phyloP scores from a whole-genome alignment of 2,113 vertebrate genomes.

The Scophthalmus maximus region DNA sequence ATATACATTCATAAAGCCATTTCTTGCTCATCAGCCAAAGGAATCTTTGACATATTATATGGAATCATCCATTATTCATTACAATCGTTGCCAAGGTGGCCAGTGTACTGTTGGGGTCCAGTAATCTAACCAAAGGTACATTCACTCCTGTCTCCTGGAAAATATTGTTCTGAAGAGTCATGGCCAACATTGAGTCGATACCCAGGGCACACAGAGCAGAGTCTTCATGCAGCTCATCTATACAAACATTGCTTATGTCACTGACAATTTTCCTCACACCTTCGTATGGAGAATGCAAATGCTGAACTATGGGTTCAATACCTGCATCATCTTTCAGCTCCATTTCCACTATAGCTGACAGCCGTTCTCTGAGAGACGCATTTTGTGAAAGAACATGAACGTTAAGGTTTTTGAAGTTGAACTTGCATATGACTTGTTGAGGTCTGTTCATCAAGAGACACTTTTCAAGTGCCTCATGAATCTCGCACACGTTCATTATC shows the following conservation, averaged over 20 bases:
- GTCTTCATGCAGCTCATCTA: conserved; percentile 78
- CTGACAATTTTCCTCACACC: conserved; percentile 78
- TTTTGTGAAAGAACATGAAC: conserved; percentile 77
- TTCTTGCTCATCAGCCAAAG: background rate
- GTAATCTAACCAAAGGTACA: conserved; percentile 83
- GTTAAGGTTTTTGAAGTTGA: conserved; percentile 81
- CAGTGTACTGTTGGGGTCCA: conserved; percentile 85
- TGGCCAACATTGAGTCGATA: conserved; percentile 88
- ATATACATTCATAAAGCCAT: too few relatives aligned
- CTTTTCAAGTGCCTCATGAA: conserved; percentile 82
- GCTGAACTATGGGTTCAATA: conserved; percentile 12
- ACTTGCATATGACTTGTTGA: conserved; percentile 84
- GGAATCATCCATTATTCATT: conserved; percentile 53
- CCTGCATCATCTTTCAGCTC: conserved; percentile 58
- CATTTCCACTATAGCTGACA: conserved; percentile 73
- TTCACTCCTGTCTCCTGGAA: conserved; percentile 84
- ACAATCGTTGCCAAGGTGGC: conserved; percentile 76
- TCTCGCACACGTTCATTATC: conserved; percentile 81
- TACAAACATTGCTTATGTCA: conserved; percentile 67
- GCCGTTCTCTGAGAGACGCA: conserved; percentile 76
- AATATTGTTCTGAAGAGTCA: conserved; percentile 84
- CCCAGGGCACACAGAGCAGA: conserved; percentile 80
- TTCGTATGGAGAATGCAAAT: conserved; percentile 67
- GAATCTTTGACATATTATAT: background rate
- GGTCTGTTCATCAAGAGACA: conserved; percentile 82